Evolutionary conservation across 2,797 vertebrate species (phyloP).

Genomic region (Crenuchus spilurus): DNA sequence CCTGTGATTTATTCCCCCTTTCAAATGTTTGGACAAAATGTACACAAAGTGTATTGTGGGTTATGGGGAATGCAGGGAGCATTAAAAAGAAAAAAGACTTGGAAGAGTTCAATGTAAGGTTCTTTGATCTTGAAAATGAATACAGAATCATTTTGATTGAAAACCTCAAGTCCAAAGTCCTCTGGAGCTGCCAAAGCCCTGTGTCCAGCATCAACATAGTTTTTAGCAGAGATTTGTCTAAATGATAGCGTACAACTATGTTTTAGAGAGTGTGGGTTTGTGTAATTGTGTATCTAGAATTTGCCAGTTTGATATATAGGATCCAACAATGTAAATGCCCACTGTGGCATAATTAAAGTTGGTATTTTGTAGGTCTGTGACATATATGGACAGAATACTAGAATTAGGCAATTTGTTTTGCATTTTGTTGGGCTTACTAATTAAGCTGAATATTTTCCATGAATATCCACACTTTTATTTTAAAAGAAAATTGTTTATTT

Average conservation of each 20-base stretch:
- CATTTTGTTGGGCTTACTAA: no score
- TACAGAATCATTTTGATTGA: background rate
- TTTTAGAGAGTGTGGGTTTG: background rate
- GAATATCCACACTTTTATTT: no score
- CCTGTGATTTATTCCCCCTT: conserved; percentile 44
- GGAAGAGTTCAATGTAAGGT: background rate
- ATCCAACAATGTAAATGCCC: background rate
- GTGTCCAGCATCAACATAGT: background rate
- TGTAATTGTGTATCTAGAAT: background rate
- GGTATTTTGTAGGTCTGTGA: no score
- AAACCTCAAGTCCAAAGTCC: background rate
- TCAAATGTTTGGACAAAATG: conserved; percentile 21
- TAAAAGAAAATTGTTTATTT: no score
- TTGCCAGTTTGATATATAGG: background rate
- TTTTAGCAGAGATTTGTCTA: background rate
- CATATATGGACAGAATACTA: no score
- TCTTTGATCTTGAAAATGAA: conserved; percentile 25
- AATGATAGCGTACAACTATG: background rate
- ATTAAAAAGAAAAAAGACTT: conserved; percentile 7
- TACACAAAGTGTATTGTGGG: conserved; percentile 8
- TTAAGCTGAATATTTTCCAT: no score
- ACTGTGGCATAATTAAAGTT: no score
- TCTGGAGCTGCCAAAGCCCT: background rate
- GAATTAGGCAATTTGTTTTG: no score
- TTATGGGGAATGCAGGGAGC: background rate